Conservation (phyloP, 2,797 vertebrate genomes). For the Streptopelia turtur region DNA sequence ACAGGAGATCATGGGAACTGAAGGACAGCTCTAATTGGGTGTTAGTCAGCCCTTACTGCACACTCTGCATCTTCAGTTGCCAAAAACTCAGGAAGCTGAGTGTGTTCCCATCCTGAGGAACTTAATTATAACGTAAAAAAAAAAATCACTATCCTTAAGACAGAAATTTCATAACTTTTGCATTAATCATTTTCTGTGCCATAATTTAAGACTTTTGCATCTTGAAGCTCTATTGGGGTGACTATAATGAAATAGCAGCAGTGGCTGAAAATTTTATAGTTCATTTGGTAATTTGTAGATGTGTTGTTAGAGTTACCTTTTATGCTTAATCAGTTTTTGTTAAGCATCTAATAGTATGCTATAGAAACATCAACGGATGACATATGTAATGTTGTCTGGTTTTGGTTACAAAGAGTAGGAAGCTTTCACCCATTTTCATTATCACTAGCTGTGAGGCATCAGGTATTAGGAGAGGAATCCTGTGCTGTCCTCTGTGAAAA, state of each 20-base stretch:
- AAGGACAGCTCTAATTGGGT: not conserved
- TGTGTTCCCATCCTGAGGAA: not conserved
- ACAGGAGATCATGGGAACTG: not conserved
- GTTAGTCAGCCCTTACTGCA: not conserved
- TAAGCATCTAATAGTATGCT: not conserved
- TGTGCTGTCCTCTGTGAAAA: not conserved
- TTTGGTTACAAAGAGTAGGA: not conserved
- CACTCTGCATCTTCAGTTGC: not conserved
- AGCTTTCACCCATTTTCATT: not conserved
- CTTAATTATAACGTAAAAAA: not conserved
- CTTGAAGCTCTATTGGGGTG: not conserved
- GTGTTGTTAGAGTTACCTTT: not conserved
- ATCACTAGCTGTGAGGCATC: not conserved
- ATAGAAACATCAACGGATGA: not conserved
- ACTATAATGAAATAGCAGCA: not conserved
- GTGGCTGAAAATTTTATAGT: not conserved
- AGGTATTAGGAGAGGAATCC: not conserved
- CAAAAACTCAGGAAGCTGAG: not conserved
- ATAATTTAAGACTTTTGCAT: not conserved
- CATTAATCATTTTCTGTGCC: not conserved
- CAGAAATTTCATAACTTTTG: not conserved
- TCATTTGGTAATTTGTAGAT: not conserved
- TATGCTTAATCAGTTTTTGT: not conserved
- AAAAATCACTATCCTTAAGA: not conserved
- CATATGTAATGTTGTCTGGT: not conserved